Evolutionary conservation across 2,888 invertebrate genomes (phyloP), one percentile per base, ranked within the genome.

Genomic region (Rhingia rostrata): DNA sequence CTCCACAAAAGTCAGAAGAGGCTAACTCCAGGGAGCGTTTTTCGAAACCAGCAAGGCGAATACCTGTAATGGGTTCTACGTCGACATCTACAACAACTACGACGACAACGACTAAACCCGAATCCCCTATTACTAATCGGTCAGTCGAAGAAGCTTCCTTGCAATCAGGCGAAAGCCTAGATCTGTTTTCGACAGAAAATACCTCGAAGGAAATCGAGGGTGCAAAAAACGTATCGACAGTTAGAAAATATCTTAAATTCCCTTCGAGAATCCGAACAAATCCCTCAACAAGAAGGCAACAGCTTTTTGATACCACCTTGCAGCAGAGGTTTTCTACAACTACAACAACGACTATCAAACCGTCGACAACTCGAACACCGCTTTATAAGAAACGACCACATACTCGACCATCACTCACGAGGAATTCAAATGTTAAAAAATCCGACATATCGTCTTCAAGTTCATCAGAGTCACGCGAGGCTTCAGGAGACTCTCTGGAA

Each of bases 301-400:
- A 67, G 6, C 30, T 53, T 30, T 58, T 69, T 1, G 84, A 84
- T n/a, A 74, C 77, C 2, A 87, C 67, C 41, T 64, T 56, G 30
- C 72, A 73, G 45, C 54, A 60, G 5, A 63, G 56, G 10, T 79
- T 67, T 32, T 86, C 86, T 37, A 87, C 87, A n/a, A 86, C 87
- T 3, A 75, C 87, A 1, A 78, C 56, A 4, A 87, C 87, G 6
- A 82, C 89, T 9, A 37, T 82, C 22, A 87, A 87, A 35, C 78
- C 88, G 3, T 85, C 87, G 33, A 90, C 90, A 9, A 90, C 90
- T 14, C 89, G 90, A 6, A 70, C 90, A 85, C 89, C 90, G 4
- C 80, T 90, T 6, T 90, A 91, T 86, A 90, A 90, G 77, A 90
- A 90, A 84, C 87, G 90, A 5, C 87, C 89, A 32, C 89, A 89